Percentiles rank a stretch among this genome's conserved stretches.
These are phyloP conservation scores for Phymatocera aterrima DNA, from an alignment of 2,888 invertebrate species.

Conservation along the genomic window DNA sequence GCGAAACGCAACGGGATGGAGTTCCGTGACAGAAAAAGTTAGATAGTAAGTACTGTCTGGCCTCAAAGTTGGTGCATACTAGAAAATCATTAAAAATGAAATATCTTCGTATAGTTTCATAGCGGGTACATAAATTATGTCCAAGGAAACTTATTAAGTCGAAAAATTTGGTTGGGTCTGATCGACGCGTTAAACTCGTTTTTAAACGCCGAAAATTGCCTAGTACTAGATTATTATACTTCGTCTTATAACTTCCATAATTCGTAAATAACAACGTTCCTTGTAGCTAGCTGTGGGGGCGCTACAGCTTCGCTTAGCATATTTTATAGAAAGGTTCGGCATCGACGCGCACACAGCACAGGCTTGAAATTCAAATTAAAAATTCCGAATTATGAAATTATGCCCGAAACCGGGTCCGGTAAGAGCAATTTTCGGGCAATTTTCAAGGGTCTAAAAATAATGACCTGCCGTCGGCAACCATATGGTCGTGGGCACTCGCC, in stretches of 20 bases:
- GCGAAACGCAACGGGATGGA: background rate
- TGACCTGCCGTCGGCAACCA: slow-evolving; percentile 71
- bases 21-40: background rate
- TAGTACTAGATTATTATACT: slow-evolving; percentile 64
- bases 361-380: slow-evolving; percentile 73
- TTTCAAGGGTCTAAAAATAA: slow-evolving; percentile 68
- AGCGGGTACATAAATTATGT: background rate
- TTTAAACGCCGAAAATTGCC: slow-evolving; percentile 57
- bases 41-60: background rate
- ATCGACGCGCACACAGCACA: slow-evolving; percentile 50
- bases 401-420: slow-evolving; percentile 57
- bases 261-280: slow-evolving; percentile 72
- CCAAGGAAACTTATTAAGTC: slow-evolving; percentile 42
- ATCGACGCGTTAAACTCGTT: slow-evolving; percentile 56
- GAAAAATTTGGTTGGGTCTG: slow-evolving; percentile 45
- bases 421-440: slow-evolving; percentile 71
- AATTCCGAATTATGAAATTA: slow-evolving; percentile 71
- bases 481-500: slow-evolving; percentile 65
- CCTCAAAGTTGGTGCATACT: background rate
- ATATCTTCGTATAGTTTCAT: slow-evolving; percentile 12
- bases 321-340: slow-evolving; percentile 65
- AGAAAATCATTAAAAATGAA: slow-evolving; percentile 38
- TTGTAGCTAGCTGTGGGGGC: slow-evolving; percentile 52
- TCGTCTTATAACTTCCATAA: slow-evolving; percentile 71
- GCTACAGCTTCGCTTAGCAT: slow-evolving; percentile 67